A percentile compares a stretch with the other conserved stretches of the same genome.
These are phyloP conservation scores for Drosophila pullipes DNA, from an alignment of 2,888 invertebrate species.

Conservation along the genomic window DNA sequence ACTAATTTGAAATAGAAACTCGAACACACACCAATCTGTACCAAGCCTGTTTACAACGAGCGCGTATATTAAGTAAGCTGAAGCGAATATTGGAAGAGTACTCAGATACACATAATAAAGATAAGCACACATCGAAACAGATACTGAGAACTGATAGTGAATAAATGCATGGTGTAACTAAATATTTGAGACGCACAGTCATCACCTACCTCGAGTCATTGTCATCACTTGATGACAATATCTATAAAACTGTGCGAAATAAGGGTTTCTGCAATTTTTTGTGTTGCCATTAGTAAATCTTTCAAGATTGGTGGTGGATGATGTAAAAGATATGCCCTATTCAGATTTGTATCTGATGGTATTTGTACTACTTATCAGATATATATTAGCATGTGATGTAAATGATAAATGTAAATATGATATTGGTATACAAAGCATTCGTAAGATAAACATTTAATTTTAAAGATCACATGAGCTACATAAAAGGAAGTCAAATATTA, in stretches of 20 bases:
- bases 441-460: neutral
- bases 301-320: neutral
- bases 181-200: neutral
- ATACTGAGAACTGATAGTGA: neutral
- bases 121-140: neutral
- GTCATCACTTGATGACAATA: neutral
- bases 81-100: neutral
- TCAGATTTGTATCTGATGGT: neutral
- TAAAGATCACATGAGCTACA: neutral
- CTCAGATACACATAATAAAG: neutral
- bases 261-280: neutral
- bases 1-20: neutral
- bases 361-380: neutral
- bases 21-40: neutral
- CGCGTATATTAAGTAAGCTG: neutral
- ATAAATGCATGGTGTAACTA: neutral
- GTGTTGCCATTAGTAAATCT: neutral
- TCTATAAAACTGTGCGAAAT: neutral
- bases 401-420: neutral
- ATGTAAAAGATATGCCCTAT: neutral
- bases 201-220: neutral
- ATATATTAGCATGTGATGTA: neutral
- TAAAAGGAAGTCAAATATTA: neutral
- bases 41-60: neutral
- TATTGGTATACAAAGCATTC: neutral